A percentile compares a stretch with the other conserved stretches of the same genome.
Conservation (phyloP, 1,140 invertebrate species). For the Belonocnema kinseyi region DNA sequence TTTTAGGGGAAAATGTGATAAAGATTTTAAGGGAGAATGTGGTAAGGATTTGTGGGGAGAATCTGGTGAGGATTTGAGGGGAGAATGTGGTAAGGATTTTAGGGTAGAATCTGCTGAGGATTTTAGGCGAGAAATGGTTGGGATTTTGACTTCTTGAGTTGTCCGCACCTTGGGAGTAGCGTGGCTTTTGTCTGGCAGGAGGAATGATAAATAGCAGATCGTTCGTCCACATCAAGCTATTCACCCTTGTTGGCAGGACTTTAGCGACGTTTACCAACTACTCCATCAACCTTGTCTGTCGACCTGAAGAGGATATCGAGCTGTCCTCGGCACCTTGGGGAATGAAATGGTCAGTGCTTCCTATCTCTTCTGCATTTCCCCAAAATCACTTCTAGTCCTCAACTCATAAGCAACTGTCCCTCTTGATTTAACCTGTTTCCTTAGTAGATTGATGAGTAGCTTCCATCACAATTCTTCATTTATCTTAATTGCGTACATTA, state of each 20-base stretch:
- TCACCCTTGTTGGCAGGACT: slow-evolving; percentile 59
- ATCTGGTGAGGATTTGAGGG: no score
- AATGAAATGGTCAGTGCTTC: slow-evolving; percentile 45
- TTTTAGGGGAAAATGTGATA: no score
- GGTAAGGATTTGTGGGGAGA: no score
- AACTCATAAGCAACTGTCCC: not conserved
- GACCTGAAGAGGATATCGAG: slow-evolving; percentile 40
- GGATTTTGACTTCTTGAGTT: slow-evolving; percentile 49
- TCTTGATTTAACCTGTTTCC: slow-evolving; percentile 14
- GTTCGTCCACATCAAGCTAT: slow-evolving; percentile 56
- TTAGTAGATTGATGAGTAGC: not conserved
- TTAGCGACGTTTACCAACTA: slow-evolving; percentile 63
- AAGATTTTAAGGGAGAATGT: no score
- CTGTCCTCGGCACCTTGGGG: slow-evolving; percentile 36
- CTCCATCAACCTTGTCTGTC: slow-evolving; percentile 64
- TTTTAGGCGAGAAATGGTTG: not conserved
- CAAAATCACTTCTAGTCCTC: slow-evolving; percentile 32
- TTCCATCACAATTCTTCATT: no score
- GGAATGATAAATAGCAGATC: slow-evolving; percentile 63
- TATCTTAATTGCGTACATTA: no score
- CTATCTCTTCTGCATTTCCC: slow-evolving; percentile 21
- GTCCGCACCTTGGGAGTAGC: slow-evolving; percentile 60
- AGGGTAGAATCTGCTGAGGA: no score
- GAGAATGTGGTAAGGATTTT: no score
- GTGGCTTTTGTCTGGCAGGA: slow-evolving; percentile 35